These are phyloP conservation scores for Rhagoletis pomonella DNA, from an alignment of 1,140 invertebrate genomes.

Conservation along the genomic window DNA sequence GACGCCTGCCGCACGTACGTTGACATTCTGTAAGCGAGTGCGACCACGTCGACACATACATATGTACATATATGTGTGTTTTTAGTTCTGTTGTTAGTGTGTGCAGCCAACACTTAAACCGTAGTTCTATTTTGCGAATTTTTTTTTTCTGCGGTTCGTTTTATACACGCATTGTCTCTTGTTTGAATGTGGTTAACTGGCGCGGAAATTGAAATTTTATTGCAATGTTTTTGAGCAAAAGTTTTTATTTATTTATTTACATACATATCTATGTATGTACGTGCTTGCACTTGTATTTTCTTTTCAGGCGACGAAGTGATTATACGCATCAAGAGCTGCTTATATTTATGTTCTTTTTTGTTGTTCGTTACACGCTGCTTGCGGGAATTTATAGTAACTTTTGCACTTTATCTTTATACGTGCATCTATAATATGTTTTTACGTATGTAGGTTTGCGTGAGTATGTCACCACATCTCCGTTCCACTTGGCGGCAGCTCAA, in stretches of 20 bases:
- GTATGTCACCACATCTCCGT: too few species aligned
- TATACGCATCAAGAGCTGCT: conserved; percentile 2
- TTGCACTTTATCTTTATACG: background rate
- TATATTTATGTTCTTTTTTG: background rate
- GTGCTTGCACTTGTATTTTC: background rate
- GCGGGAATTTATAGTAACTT: background rate
- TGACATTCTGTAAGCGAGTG: background rate
- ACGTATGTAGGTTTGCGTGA: too few species aligned
- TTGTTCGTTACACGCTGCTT: background rate
- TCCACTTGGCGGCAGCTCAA: too few species aligned
- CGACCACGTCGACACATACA: background rate
- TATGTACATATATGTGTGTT: background rate
- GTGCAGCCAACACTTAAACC: background rate
- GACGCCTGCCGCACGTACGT: background rate
- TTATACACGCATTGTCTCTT: background rate
- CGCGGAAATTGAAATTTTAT: conserved; percentile 11
- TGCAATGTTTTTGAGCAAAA: conserved; percentile 10
- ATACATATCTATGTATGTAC: too few species aligned
- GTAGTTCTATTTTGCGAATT: background rate
- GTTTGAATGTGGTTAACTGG: background rate
- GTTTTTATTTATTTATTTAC: background rate
- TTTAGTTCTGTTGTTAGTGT: background rate
- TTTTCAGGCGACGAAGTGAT: background rate
- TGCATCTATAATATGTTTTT: too few species aligned
- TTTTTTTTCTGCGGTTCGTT: background rate